phyloP scores from a whole-genome alignment of 2,888 invertebrate genomes.

The Nymphalis c-album region DNA sequence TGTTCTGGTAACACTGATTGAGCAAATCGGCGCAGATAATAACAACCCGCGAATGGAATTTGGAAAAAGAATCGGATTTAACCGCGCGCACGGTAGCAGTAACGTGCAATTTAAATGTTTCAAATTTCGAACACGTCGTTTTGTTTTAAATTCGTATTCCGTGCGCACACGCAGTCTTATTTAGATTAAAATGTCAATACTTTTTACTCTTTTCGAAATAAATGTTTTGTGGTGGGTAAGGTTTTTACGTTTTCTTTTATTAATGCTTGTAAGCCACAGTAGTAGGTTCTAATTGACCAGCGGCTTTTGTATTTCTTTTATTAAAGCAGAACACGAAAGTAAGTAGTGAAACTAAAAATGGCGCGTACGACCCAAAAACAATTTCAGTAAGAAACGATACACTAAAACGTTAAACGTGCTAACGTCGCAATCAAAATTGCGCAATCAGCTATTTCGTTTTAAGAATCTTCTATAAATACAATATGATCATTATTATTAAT shows the following conservation, averaged over 20 bases:
- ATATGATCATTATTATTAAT: constrained; percentile 15
- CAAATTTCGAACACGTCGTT: constrained; percentile 69
- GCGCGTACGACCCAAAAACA: too few species aligned
- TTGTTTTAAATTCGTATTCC: constrained; percentile 49
- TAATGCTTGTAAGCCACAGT: too few species aligned
- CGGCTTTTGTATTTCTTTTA: too few species aligned
- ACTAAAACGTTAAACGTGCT: too few species aligned
- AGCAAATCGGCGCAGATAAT: constrained; percentile 75
- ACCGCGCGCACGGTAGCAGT: constrained; percentile 78
- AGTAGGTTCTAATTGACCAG: too few species aligned
- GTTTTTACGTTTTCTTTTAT: neutral
- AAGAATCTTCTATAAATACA: constrained; percentile 7
- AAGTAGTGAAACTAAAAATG: too few species aligned
- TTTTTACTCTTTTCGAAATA: constrained; percentile 14
- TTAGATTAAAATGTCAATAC: constrained; percentile 36
- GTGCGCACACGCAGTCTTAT: constrained; percentile 44
- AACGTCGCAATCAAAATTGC: too few species aligned
- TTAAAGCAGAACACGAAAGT: too few species aligned
- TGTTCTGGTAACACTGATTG: constrained; percentile 71
- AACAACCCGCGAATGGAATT: constrained; percentile 72
- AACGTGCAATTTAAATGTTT: constrained; percentile 81
- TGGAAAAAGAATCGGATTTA: constrained; percentile 57
- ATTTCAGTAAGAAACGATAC: too few species aligned
- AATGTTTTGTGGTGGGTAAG: neutral
- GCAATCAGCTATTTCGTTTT: neutral